phyloP scores from a whole-genome alignment of 2,113 vertebrate genomes.

The Falco punctatus region DNA sequence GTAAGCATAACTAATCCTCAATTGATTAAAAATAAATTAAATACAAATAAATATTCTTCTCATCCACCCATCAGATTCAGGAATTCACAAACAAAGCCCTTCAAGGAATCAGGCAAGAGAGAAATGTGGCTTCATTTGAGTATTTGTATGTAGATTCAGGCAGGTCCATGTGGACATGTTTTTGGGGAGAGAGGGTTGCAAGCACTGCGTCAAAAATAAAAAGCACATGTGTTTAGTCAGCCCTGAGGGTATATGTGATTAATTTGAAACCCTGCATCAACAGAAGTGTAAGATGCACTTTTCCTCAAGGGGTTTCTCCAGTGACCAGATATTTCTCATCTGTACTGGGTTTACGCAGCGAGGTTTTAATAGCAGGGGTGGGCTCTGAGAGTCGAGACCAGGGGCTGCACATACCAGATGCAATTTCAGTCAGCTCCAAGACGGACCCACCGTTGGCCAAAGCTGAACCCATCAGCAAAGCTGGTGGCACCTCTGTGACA shows the following conservation, averaged over 20 bases:
- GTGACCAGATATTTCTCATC: neutral
- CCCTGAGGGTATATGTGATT: neutral
- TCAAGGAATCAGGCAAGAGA: neutral
- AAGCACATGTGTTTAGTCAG: neutral
- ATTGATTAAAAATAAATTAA: neutral
- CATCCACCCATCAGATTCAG: neutral
- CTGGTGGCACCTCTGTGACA: neutral
- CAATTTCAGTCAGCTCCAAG: neutral
- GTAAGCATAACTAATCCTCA: neutral
- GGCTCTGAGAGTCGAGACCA: neutral
- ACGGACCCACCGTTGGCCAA: neutral
- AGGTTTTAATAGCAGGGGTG: neutral
- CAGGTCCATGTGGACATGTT: neutral
- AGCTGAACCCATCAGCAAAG: neutral
- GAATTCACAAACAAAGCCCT: neutral
- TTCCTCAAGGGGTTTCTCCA: neutral
- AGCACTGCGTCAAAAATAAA: neutral
- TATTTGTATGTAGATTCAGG: neutral
- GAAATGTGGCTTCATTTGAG: neutral
- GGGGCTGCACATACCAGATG: rapidly evolving
- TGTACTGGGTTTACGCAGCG: rapidly evolving
- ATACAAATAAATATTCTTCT: neutral
- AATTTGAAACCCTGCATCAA: neutral
- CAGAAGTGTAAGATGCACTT: neutral
- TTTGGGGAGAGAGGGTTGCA: neutral